These are phyloP conservation scores for Semotilus atromaculatus DNA, from an alignment of 2,797 vertebrate species.

Conservation along the genomic window DNA sequence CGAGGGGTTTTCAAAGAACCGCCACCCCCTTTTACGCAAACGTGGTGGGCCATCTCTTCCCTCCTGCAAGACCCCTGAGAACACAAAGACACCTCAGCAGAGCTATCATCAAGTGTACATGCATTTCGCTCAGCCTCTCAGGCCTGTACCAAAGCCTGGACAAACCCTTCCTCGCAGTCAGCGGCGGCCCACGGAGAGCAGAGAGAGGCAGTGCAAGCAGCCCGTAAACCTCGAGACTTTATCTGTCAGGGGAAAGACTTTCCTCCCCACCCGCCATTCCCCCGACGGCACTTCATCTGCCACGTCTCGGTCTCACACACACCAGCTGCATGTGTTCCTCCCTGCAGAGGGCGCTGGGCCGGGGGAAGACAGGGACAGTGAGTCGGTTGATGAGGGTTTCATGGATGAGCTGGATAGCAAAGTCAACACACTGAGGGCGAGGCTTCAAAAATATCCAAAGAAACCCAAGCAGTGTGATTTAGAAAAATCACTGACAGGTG, in stretches of 20 bases:
- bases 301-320: slow-evolving; percentile 44
- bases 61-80: slow-evolving; percentile 46
- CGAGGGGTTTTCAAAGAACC: slow-evolving; percentile 53
- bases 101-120: slow-evolving; percentile 65
- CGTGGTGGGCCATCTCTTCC: slow-evolving; percentile 27
- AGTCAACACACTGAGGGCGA: slow-evolving; percentile 61
- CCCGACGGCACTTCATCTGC: not conserved
- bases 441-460: slow-evolving; percentile 62
- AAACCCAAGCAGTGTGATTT: slow-evolving; percentile 12
- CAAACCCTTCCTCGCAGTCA: slow-evolving; percentile 50
- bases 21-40: slow-evolving; percentile 52
- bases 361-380: slow-evolving; percentile 69
- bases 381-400: slow-evolving; percentile 77
- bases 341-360: slow-evolving; percentile 66
- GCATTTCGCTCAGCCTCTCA: slow-evolving; percentile 76
- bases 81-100: not conserved
- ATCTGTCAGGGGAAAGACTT: slow-evolving; percentile 73
- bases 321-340: slow-evolving; percentile 82
- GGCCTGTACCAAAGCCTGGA: slow-evolving; percentile 61
- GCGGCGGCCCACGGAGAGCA: slow-evolving; percentile 13
- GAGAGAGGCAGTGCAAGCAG: slow-evolving; percentile 23
- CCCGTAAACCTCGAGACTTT: slow-evolving; percentile 61
- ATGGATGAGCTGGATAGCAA: slow-evolving; percentile 79
- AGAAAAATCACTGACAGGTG: not conserved
- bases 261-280: slow-evolving; percentile 60